Evolutionary conservation across 2,888 invertebrate genomes (phyloP).

Genomic region (Teleogryllus oceanicus): DNA sequence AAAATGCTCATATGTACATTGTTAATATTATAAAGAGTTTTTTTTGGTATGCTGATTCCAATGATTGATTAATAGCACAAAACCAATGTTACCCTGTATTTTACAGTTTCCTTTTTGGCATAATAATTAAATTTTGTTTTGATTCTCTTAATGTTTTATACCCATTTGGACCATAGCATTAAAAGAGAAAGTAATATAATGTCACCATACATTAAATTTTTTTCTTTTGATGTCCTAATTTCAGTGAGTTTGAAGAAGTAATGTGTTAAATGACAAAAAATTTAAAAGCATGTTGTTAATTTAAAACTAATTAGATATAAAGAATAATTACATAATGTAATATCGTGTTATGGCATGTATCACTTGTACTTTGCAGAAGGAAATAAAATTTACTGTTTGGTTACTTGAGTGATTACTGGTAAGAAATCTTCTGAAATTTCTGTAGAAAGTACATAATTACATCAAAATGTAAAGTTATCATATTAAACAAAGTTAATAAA

Average conservation of each 20-base stretch:
- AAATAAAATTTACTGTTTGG: not conserved
- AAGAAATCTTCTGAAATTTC: not conserved
- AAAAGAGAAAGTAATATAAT: slow-evolving; percentile 4
- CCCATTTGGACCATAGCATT: not conserved
- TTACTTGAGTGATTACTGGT: too few relatives aligned
- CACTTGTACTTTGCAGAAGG: not conserved
- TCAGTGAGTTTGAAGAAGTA: not conserved
- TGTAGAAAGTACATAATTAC: slow-evolving; percentile 2
- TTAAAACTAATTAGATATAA: not conserved
- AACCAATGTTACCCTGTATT: too few relatives aligned
- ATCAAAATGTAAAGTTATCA: not conserved
- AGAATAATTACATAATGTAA: not conserved
- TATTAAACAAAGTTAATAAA: not conserved
- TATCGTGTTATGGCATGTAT: not conserved
- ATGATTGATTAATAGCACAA: too few relatives aligned
- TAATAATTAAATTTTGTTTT: not conserved
- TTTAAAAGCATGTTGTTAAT: slow-evolving; percentile 18
- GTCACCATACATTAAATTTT: not conserved
- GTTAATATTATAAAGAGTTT: too few relatives aligned
- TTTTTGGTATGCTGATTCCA: too few relatives aligned
- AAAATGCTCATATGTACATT: too few relatives aligned
- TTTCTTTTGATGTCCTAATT: not conserved
- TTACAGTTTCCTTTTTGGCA: too few relatives aligned
- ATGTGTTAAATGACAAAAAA: not conserved
- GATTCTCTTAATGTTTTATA: slow-evolving; percentile 12